Evolutionary conservation across 1,140 invertebrate species (phyloP).

Genomic region (Vanessa atalanta): DNA sequence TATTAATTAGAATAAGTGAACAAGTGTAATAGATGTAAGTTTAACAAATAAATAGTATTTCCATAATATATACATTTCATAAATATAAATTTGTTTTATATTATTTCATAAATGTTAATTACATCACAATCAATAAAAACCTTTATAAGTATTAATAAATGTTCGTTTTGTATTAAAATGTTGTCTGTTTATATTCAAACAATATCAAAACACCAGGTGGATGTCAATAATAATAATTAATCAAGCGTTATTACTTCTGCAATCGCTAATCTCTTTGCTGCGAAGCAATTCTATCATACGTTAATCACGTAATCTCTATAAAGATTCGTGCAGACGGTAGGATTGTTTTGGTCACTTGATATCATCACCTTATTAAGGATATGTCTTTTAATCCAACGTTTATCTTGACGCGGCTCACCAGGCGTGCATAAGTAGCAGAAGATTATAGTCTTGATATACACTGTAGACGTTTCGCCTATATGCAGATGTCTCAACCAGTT

Average conservation of each 20-base stretch:
- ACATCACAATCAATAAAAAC: too few relatives aligned
- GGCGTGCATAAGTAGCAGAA: conserved; percentile 40
- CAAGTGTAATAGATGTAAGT: too few relatives aligned
- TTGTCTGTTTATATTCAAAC: conserved; percentile 1
- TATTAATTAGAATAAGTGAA: too few relatives aligned
- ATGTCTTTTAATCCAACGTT: conserved; percentile 39
- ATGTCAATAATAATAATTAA: conserved; percentile 8
- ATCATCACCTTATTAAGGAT: conserved; percentile 36
- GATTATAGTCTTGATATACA: conserved; percentile 43
- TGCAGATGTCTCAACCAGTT: conserved; percentile 55
- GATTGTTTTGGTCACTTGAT: conserved; percentile 23
- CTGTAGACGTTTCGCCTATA: conserved; percentile 31
- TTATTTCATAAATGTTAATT: too few relatives aligned
- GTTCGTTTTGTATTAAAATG: neutral
- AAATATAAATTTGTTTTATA: too few relatives aligned
- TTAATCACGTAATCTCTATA: conserved; percentile 14
- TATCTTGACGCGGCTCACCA: conserved; percentile 38
- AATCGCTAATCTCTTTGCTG: neutral
- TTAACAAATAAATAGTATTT: too few relatives aligned
- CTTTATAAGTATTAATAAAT: neutral
- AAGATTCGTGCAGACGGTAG: conserved; percentile 3
- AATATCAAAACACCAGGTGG: neutral
- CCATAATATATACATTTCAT: too few relatives aligned
- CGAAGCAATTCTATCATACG: neutral
- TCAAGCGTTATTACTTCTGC: conserved; percentile 5